A percentile compares a stretch with the other conserved stretches of the same genome.
Evolutionary conservation across 2,888 invertebrate species (phyloP).

Genomic region (Aporophyla nigra): DNA sequence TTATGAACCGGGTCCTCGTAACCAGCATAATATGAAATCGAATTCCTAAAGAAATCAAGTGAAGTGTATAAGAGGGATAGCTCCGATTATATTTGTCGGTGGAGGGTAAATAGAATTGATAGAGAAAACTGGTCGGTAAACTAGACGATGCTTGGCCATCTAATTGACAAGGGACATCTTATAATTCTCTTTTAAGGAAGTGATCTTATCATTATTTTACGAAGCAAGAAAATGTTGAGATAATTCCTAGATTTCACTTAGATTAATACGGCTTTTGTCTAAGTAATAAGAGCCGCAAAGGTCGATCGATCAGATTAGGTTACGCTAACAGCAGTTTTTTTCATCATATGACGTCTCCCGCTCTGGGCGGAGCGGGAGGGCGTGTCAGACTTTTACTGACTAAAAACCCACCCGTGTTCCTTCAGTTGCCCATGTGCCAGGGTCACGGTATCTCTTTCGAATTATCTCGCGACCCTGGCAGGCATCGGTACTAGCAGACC

Average conservation of each 20-base stretch:
- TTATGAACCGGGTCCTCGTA: constrained; percentile 56
- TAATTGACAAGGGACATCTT: constrained; percentile 61
- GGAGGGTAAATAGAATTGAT: constrained; percentile 56
- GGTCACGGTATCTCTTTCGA: too few relatives aligned
- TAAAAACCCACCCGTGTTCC: too few relatives aligned
- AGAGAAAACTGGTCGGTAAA: constrained; percentile 52
- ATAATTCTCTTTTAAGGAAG: constrained; percentile 38
- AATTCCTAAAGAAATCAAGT: constrained; percentile 41
- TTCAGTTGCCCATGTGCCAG: too few relatives aligned
- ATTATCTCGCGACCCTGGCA: too few relatives aligned
- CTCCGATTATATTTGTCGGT: constrained; percentile 47
- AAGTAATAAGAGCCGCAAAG: too few relatives aligned
- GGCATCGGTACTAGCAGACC: too few relatives aligned
- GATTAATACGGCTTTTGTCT: background rate
- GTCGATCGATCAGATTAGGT: too few relatives aligned
- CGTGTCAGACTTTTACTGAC: too few relatives aligned
- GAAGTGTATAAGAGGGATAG: constrained; percentile 11
- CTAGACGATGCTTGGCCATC: constrained; percentile 42
- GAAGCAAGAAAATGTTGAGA: background rate
- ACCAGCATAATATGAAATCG: constrained; percentile 56
- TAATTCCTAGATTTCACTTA: background rate
- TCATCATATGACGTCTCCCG: too few relatives aligned
- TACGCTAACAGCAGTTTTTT: too few relatives aligned
- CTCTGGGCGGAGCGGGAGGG: too few relatives aligned
- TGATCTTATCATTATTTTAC: constrained; percentile 26